Percentiles rank a stretch among this genome's conserved stretches.
These are phyloP conservation scores for Lordiphosa fenestrarum DNA, from an alignment of 2,888 invertebrate genomes.

Conservation along the genomic window DNA sequence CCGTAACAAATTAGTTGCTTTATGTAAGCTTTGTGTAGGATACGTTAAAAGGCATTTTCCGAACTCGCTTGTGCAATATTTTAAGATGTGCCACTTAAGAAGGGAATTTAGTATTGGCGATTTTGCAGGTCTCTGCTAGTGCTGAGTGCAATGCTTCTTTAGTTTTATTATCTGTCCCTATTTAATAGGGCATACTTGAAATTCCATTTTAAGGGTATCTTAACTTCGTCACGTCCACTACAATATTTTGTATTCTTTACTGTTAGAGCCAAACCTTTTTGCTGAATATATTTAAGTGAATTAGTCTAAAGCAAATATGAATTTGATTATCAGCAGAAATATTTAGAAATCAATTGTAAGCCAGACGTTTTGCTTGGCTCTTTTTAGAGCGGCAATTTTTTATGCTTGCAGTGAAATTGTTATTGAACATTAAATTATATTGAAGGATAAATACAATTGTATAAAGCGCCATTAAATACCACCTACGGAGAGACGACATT, in stretches of 20 bases:
- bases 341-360: not conserved
- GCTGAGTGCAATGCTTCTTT: too few relatives aligned
- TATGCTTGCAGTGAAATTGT: conserved; percentile 6
- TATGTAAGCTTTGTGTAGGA: too few relatives aligned
- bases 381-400: conserved; percentile 2
- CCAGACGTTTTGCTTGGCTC: not conserved
- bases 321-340: not conserved
- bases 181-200: too few relatives aligned
- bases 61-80: too few relatives aligned
- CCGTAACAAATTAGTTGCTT: too few relatives aligned
- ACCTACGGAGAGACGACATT: not conserved
- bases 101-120: too few relatives aligned
- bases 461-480: not conserved
- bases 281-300: not conserved
- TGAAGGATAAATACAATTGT: not conserved
- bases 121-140: too few relatives aligned
- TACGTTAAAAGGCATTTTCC: too few relatives aligned
- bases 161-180: too few relatives aligned
- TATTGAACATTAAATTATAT: not conserved
- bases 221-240: not conserved
- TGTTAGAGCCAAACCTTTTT: not conserved
- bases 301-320: conserved; percentile 4
- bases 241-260: too few relatives aligned
- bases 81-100: too few relatives aligned
- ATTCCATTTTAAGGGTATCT: not conserved